Percentiles rank a stretch among this genome's conserved stretches.
Evolutionary conservation across 2,113 vertebrate species (phyloP).

Genomic region (Muntiacus reevesi): DNA sequence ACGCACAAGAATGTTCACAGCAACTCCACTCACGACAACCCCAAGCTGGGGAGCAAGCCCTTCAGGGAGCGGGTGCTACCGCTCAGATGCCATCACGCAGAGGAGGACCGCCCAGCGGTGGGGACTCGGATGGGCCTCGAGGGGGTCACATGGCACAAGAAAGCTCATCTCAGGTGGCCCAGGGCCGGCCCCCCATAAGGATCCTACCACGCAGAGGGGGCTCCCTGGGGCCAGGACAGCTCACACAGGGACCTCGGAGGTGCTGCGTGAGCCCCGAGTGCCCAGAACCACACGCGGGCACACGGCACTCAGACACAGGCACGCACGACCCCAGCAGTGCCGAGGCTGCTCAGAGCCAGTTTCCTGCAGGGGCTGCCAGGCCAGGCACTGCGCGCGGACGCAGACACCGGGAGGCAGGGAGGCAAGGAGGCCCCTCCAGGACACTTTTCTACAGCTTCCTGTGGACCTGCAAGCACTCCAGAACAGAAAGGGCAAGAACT

Average conservation of each 20-base stretch:
- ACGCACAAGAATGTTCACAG: fast-evolving
- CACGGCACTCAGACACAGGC: fast-evolving
- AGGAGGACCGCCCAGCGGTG: neutral
- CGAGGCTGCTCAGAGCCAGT: fast-evolving
- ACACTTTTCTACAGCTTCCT: neutral
- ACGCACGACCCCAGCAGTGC: neutral
- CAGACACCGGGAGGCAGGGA: fast-evolving
- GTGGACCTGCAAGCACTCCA: neutral
- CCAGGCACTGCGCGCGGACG: fast-evolving
- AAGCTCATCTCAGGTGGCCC: neutral
- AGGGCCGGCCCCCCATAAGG: neutral
- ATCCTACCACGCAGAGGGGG: neutral
- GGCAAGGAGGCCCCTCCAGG: neutral
- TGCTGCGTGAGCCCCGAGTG: fast-evolving
- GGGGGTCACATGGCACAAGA: fast-evolving
- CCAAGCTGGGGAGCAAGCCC: no score
- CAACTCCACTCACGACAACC: neutral
- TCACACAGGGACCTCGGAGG: fast-evolving
- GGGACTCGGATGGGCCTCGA: neutral
- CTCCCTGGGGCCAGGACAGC: neutral
- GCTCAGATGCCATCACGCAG: neutral
- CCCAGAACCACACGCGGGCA: fast-evolving
- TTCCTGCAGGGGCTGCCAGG: neutral
- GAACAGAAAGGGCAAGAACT: neutral
- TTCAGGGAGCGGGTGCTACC: neutral